These are phyloP conservation scores for Crotalus tigris DNA, from an alignment of 2,113 vertebrate genomes.

Conservation along the genomic window DNA sequence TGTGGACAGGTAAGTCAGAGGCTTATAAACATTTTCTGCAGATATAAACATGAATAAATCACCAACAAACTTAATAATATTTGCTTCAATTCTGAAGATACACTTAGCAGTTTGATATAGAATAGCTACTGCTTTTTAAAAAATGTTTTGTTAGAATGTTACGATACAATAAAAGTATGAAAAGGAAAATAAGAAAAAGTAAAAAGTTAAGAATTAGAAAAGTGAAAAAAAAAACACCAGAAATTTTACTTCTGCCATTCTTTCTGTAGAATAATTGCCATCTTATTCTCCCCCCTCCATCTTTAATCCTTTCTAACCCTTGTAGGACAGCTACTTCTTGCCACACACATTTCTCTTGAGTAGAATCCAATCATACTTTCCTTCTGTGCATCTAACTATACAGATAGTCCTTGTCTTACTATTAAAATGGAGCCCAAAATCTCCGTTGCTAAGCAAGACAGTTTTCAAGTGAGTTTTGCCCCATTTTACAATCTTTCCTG, in stretches of 20 bases:
- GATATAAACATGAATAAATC: not conserved
- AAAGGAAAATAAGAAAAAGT: not conserved
- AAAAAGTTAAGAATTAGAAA: not conserved
- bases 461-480: no score
- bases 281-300: not conserved
- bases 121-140: not conserved
- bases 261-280: not conserved
- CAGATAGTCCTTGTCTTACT: no score
- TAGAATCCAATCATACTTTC: no score
- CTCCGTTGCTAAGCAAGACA: no score
- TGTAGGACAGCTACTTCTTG: not conserved
- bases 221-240: not conserved
- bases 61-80: not conserved
- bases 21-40: not conserved
- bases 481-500: no score
- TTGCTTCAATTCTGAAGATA: not conserved
- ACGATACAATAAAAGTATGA: not conserved
- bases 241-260: not conserved
- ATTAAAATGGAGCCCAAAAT: no score
- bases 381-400: not conserved
- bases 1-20: slow-evolving; percentile 68
- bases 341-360: not conserved
- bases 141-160: not conserved
- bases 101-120: not conserved
- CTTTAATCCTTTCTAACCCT: not conserved